These are phyloP conservation scores for Frankliniella intonsa DNA, from an alignment of 2,888 invertebrate genomes.

Conservation along the genomic window DNA sequence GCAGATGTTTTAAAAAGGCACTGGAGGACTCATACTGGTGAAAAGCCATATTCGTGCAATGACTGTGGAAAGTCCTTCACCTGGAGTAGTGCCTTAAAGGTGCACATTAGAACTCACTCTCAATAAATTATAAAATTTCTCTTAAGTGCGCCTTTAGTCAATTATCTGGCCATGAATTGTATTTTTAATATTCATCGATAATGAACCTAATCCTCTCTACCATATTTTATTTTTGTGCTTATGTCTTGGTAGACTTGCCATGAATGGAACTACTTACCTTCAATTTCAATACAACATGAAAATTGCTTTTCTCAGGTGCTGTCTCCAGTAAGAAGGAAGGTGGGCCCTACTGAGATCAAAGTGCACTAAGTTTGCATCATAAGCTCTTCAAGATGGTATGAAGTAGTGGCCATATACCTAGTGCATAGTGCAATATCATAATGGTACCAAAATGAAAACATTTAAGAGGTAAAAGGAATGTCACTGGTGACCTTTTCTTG, in stretches of 20 bases:
- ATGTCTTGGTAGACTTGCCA: no score
- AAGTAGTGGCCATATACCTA: no score
- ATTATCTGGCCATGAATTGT: neutral
- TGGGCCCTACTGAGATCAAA: neutral
- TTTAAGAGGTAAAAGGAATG: neutral
- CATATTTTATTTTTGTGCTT: no score
- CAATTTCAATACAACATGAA: neutral
- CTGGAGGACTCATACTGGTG: conserved; percentile 7
- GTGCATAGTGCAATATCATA: no score
- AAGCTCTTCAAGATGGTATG: no score
- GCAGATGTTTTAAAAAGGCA: conserved; percentile 17
- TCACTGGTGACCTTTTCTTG: neutral
- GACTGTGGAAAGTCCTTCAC: conserved; percentile 14
- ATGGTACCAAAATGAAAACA: no score
- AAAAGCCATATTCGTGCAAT: neutral
- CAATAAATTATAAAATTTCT: neutral
- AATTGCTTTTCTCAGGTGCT: conserved; percentile 21
- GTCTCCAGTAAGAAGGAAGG: conserved; percentile 9
- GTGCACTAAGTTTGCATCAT: neutral
- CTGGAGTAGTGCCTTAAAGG: neutral
- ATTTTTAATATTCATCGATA: no score
- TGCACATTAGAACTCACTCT: neutral
- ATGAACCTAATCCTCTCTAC: no score
- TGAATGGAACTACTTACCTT: no score
- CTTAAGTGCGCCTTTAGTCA: neutral